These are phyloP conservation scores for Pinctada fucata DNA, from an alignment of 2,888 invertebrate species.

Conservation along the genomic window DNA sequence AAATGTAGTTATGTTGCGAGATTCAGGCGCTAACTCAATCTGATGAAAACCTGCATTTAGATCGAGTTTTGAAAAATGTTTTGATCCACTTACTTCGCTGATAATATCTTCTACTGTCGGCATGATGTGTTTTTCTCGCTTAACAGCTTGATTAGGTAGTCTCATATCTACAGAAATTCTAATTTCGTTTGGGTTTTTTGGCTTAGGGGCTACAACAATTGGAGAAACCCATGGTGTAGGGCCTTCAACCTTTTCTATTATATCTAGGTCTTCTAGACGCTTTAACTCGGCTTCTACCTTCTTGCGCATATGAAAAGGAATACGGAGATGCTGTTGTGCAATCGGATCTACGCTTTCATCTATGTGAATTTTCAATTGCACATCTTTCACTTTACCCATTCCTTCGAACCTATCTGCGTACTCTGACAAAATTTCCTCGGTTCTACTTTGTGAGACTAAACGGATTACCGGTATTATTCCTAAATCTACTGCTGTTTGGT, in stretches of 20 bases:
- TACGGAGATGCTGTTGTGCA: conserved; percentile 43
- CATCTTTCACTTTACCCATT: conserved; percentile 40
- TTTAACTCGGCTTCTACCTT: conserved; percentile 52
- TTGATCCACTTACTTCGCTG: conserved; percentile 47
- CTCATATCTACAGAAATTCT: conserved; percentile 57
- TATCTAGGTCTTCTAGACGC: conserved; percentile 49
- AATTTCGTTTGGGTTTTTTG: conserved; percentile 40
- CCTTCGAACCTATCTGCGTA: conserved; percentile 30
- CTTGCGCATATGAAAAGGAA: conserved; percentile 52
- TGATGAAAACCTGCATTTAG: conserved; percentile 43
- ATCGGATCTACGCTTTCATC: conserved; percentile 39
- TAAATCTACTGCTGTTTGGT: conserved; percentile 25
- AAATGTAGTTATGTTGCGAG: conserved; percentile 44
- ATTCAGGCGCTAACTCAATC: conserved; percentile 25
- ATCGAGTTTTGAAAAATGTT: conserved; percentile 48
- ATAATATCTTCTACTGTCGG: conserved; percentile 51
- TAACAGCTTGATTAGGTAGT: conserved; percentile 47
- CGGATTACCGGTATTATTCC: conserved; percentile 21
- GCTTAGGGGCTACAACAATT: conserved; percentile 47
- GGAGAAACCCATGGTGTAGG: conserved; percentile 58
- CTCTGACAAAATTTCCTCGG: conserved; percentile 12
- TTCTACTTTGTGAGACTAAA: conserved; percentile 1
- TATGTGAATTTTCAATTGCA: conserved; percentile 43
- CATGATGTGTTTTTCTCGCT: conserved; percentile 51
- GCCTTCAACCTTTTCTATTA: conserved; percentile 59